Base-by-base conservation (phyloP, 2,113 vertebrate species). In the Arenaria interpres region DNA sequence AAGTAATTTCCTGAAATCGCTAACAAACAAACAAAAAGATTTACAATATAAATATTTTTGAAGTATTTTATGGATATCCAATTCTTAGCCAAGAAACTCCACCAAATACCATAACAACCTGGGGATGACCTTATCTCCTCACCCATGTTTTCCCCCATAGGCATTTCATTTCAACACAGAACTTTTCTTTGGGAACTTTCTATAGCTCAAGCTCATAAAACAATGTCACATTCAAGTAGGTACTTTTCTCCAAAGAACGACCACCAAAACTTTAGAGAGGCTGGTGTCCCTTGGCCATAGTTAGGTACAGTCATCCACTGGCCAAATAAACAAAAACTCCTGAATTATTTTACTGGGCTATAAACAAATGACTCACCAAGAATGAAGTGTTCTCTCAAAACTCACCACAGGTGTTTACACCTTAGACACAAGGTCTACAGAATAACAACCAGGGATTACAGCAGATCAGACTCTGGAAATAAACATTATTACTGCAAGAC, bases 331-430 rank as follows among this genome's bases (percentile, higher is more conserved):
- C 9, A 25, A 86, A 76, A 41, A 18, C 14, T 62, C 12, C 5
- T 43, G 11, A 62, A 77, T 50, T 81, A 57, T 63, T 93, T 71
- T 69, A 63, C 43, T 59, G 48, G 41, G 32, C 67, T 74, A 76
- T 24, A 74, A 93, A 90, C 59, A 74, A 89, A 74, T 1, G 0
- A 86, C 46, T 80, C 25, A 74, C 89, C 39, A 30, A 62, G 72
- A 90, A 90, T 51, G 6, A 88, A 80, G 59, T 5, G 19, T 53
- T 73, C 73, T 43, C 64, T 87, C 41, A 78, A 89, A 90, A 67
- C 33, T 87, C 90, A 88, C 82, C 53, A 51, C 21, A 64, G 57
- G 21, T 72, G 46, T 95, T 94, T 89, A 95, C 59, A 96, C 60
- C 60, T 84, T 45, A 67, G 68, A 59, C 56, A 91, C 23, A 50